phyloP scores from a whole-genome alignment of 1,140 invertebrate genomes.

The Rhysida immarginata region DNA sequence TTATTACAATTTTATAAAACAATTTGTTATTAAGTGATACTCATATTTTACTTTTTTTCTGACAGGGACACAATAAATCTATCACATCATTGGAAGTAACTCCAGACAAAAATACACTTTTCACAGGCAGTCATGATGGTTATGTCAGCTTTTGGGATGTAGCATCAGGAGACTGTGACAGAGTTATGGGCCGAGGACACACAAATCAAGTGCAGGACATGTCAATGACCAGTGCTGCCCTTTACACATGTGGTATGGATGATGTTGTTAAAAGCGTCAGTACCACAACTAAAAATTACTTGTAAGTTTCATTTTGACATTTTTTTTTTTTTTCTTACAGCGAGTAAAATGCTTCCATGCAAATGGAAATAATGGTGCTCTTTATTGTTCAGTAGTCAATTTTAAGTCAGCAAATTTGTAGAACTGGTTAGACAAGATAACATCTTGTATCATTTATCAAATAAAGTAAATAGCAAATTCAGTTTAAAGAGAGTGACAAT shows the following conservation, averaged over 20 bases:
- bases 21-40: too few species aligned
- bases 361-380: too few species aligned
- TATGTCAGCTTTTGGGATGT: conserved; percentile 77
- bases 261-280: conserved; percentile 62
- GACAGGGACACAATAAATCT: conserved; percentile 88
- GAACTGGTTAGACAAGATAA: too few species aligned
- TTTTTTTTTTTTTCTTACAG: neutral
- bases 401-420: too few species aligned
- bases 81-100: conserved; percentile 80
- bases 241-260: conserved; percentile 81
- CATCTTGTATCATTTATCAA: too few species aligned
- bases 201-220: conserved; percentile 89
- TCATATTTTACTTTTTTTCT: conserved; percentile 18
- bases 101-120: conserved; percentile 58
- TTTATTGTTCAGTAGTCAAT: too few species aligned
- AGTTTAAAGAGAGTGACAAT: too few species aligned
- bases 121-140: conserved; percentile 87
- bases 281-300: conserved; percentile 46
- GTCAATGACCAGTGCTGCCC: conserved; percentile 42
- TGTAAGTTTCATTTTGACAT: conserved; percentile 23
- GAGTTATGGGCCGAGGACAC: conserved; percentile 66
- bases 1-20: too few species aligned
- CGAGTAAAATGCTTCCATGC: neutral
- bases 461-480: too few species aligned
- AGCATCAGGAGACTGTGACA: conserved; percentile 54